Percentiles rank a stretch among this genome's conserved stretches.
These are phyloP conservation scores for Drosophila pseudotakahashii DNA, from an alignment of 2,888 invertebrate species.

Conservation along the genomic window DNA sequence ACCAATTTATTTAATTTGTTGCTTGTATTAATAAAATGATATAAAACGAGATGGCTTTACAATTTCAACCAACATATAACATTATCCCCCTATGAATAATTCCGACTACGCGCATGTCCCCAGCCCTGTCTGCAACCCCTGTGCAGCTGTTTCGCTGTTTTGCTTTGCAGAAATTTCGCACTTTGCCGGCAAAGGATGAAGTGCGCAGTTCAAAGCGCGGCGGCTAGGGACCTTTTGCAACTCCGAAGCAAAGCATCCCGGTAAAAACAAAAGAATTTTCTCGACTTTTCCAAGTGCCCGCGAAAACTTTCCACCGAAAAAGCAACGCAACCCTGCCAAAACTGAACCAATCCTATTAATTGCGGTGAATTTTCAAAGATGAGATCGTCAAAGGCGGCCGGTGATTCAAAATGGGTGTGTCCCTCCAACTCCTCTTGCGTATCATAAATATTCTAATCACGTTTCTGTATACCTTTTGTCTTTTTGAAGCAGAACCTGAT, in stretches of 20 bases:
- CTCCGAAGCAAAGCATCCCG: not conserved
- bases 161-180: constrained; percentile 11
- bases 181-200: constrained; percentile 27
- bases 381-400: constrained; percentile 39
- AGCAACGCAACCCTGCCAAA: not conserved
- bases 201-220: constrained; percentile 11
- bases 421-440: constrained; percentile 3
- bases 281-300: not conserved
- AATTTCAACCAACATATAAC: too few relatives aligned
- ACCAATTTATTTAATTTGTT: too few relatives aligned
- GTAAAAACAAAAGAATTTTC: not conserved
- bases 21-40: too few relatives aligned
- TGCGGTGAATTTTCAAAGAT: constrained; percentile 55
- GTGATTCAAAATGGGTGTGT: constrained; percentile 62
- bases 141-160: constrained; percentile 22
- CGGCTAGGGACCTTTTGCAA: not conserved
- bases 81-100: not conserved
- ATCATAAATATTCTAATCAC: constrained; percentile 15
- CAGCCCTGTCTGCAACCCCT: constrained; percentile 22
- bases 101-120: not conserved
- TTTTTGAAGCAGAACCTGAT: constrained; percentile 43
- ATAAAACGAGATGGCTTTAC: too few relatives aligned
- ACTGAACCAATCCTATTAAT: not conserved
- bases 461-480: constrained; percentile 6
- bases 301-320: not conserved